Evolutionary conservation across 2,888 invertebrate species (phyloP), one percentile per base, ranked within the genome.

Genomic region (Andrena fulva): DNA sequence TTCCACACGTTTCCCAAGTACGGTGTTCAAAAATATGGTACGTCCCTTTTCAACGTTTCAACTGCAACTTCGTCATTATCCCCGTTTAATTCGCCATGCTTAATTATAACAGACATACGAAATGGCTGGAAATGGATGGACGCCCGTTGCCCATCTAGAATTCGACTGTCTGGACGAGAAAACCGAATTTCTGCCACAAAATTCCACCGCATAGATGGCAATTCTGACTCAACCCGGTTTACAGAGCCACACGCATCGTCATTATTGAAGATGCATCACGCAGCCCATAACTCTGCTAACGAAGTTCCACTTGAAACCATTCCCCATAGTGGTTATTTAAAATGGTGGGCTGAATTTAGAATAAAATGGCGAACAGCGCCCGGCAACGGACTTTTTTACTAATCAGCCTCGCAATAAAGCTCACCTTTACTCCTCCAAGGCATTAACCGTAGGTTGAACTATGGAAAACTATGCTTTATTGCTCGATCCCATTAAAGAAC

Each of bases 201-300:
- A 60, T 66, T 60, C 29, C 77, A 31, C 2, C 16, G 27, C 50
- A 59, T 56, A 29, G 50, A 35, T 56, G 62, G 62, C 70, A 62
- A 69, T 77, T 71, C 73, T 64, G 73, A 64, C 71, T 79, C 84
- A 84, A 82, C 82, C 67, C 67, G 75, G 82, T 84, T 82, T 56
- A 42, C 79, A 62, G 70, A 24, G 20, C 31, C 7, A 20, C 64
- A 33, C 67, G 29, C 66, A 42, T 71, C 59, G 56, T 67, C 52
- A 82, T 85, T 85, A 81, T 79, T 60, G 79, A 81, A 73, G 84
- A 70, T 74, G 79, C 76, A 84, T 81, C 52, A 64, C 66, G 62
- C 42, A 59, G 59, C 64, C 42, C 75, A 67, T 84, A 78, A 77
- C 64, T 75, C 62, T 62, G 75, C 74, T 70, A 77, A 85, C 82